Percentiles rank a stretch among this genome's conserved stretches.
These are phyloP conservation scores for Lycocorax pyrrhopterus DNA, from an alignment of 2,113 vertebrate species.

Conservation along the genomic window DNA sequence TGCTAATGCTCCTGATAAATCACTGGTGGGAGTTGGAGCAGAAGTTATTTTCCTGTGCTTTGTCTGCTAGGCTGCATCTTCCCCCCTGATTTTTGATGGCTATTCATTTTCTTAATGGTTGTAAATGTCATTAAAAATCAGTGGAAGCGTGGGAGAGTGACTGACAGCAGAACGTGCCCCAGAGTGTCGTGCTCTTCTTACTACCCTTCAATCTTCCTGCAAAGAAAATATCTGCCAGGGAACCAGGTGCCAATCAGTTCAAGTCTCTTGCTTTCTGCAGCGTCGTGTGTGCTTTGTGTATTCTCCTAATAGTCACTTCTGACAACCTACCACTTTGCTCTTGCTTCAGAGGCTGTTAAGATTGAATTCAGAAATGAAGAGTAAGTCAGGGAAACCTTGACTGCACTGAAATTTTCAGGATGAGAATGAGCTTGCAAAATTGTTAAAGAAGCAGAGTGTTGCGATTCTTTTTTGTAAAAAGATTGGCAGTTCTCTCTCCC, in stretches of 20 bases:
- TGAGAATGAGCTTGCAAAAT: background rate
- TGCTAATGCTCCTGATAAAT: background rate
- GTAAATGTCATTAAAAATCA: constrained; percentile 9
- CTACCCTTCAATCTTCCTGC: background rate
- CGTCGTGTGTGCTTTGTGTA: background rate
- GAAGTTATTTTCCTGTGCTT: background rate
- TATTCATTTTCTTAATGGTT: background rate
- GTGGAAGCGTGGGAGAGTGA: constrained; percentile 2
- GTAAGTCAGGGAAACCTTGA: background rate
- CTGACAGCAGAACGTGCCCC: background rate
- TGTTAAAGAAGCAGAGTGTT: background rate
- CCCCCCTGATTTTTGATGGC: background rate
- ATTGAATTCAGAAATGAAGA: background rate
- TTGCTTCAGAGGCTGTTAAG: background rate
- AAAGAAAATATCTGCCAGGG: background rate
- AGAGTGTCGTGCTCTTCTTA: background rate
- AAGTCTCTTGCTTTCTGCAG: background rate
- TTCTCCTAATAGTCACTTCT: constrained; percentile 1
- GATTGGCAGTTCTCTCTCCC: background rate
- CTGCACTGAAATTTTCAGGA: background rate
- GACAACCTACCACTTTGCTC: constrained; percentile 5
- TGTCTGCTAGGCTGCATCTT: background rate
- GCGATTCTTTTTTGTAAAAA: rapidly evolving
- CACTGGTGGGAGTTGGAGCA: background rate
- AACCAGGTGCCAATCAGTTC: background rate